Conservation (phyloP, 2,888 invertebrate species). For the Plagodis pulveraria region DNA sequence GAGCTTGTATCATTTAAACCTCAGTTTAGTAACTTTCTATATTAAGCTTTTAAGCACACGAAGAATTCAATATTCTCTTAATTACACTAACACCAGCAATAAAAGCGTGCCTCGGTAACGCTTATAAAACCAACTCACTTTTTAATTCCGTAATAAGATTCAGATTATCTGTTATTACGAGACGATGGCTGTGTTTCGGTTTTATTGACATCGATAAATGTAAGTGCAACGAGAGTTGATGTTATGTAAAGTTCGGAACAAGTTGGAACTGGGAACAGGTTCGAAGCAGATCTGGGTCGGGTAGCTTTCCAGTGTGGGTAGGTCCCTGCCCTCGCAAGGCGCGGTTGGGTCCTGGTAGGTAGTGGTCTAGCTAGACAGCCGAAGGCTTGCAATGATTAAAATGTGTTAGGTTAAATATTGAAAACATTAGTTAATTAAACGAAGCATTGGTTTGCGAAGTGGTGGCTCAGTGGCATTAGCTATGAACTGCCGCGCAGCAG, state of each 20-base stretch:
- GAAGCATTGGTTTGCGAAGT: too few species aligned
- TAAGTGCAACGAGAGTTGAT: slow-evolving; percentile 49
- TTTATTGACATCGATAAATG: slow-evolving; percentile 28
- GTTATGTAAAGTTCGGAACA: slow-evolving; percentile 57
- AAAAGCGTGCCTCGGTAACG: slow-evolving; percentile 6
- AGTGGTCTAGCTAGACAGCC: slow-evolving; percentile 1
- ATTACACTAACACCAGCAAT: not conserved
- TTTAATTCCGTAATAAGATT: slow-evolving; percentile 14
- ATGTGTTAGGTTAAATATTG: not conserved
- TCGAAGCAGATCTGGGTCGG: slow-evolving; percentile 66
- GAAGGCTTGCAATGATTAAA: not conserved
- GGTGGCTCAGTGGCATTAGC: too few species aligned
- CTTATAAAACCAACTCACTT: slow-evolving; percentile 12
- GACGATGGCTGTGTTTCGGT: slow-evolving; percentile 8
- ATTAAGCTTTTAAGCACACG: too few species aligned
- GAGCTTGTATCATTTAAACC: too few species aligned
- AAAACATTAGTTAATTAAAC: not conserved
- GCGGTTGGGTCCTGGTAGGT: slow-evolving; percentile 4
- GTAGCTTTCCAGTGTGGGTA: slow-evolving; percentile 62
- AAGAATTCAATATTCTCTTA: not conserved
- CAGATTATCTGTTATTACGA: slow-evolving; percentile 21
- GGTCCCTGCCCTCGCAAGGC: slow-evolving; percentile 51
- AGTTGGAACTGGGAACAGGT: slow-evolving; percentile 29
- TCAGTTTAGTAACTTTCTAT: too few species aligned
- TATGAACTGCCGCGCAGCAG: too few species aligned